These are phyloP conservation scores for Tricholaema leucomelas DNA, from an alignment of 2,113 vertebrate species.

Conservation along the genomic window DNA sequence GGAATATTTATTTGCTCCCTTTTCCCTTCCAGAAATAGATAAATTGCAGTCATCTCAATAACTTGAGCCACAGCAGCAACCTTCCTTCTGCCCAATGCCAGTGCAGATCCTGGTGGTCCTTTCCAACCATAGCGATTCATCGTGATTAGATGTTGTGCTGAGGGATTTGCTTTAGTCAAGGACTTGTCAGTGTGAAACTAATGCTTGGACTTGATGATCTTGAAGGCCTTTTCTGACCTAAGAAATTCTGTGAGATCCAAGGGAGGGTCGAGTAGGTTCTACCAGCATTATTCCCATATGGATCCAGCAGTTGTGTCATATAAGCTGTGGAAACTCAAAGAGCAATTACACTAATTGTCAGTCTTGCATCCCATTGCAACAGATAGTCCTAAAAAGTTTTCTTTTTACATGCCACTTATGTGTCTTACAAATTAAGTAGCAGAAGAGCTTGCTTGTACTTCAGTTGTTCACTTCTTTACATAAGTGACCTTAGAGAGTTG, in stretches of 20 bases:
- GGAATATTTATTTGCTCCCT: not conserved
- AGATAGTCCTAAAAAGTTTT: not conserved
- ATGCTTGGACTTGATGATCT: too few species aligned
- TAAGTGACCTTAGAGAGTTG: slow-evolving; percentile 68
- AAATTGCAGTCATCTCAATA: not conserved
- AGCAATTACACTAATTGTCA: not conserved
- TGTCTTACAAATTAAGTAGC: slow-evolving; percentile 19
- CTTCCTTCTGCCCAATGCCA: not conserved
- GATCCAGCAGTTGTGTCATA: not conserved
- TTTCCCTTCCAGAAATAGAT: not conserved
- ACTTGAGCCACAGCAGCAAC: not conserved
- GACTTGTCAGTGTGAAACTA: too few species aligned
- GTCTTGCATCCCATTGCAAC: not conserved
- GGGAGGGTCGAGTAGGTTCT: not conserved
- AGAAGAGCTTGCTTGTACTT: slow-evolving; percentile 19
- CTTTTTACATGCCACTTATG: not conserved
- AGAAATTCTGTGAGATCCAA: too few species aligned
- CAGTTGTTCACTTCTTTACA: slow-evolving; percentile 55
- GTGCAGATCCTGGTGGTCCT: not conserved
- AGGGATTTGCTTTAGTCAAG: too few species aligned
- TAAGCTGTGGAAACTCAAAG: not conserved
- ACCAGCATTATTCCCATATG: not conserved
- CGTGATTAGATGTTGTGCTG: too few species aligned
- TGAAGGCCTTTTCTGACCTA: too few species aligned
- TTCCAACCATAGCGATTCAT: too few species aligned